A percentile compares a stretch with the other conserved stretches of the same genome.
phyloP scores from a whole-genome alignment of 2,113 vertebrate genomes.

The Donacobius atricapilla region DNA sequence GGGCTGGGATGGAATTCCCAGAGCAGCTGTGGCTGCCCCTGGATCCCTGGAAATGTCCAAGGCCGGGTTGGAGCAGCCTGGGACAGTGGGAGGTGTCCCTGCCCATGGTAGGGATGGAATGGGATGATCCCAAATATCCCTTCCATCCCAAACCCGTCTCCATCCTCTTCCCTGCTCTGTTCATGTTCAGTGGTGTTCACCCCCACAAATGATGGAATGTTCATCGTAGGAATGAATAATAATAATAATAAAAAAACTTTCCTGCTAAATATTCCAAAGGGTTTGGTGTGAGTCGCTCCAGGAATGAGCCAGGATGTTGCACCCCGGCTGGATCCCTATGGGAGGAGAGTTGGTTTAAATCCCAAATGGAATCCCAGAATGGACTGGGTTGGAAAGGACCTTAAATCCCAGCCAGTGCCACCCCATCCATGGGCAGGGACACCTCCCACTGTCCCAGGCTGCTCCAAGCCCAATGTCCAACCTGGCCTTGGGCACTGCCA shows the following conservation, averaged over 20 bases:
- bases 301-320: neutral
- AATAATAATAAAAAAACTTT: neutral
- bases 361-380: neutral
- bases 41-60: neutral
- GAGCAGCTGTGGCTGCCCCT: neutral
- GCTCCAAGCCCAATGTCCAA: neutral
- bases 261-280: neutral
- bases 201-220: neutral
- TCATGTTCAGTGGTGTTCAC: neutral
- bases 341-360: neutral
- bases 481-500: neutral
- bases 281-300: neutral
- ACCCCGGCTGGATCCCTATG: neutral
- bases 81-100: neutral
- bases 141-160: neutral
- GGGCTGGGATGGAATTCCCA: fast-evolving
- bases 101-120: neutral
- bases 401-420: neutral
- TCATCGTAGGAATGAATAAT: neutral
- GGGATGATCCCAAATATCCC: neutral
- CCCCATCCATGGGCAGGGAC: neutral
- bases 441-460: neutral
- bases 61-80: neutral
- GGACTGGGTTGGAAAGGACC: too few species aligned
- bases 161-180: neutral